Conservation (phyloP, 2,797 vertebrate species). For the Cirrhinus molitorella region DNA sequence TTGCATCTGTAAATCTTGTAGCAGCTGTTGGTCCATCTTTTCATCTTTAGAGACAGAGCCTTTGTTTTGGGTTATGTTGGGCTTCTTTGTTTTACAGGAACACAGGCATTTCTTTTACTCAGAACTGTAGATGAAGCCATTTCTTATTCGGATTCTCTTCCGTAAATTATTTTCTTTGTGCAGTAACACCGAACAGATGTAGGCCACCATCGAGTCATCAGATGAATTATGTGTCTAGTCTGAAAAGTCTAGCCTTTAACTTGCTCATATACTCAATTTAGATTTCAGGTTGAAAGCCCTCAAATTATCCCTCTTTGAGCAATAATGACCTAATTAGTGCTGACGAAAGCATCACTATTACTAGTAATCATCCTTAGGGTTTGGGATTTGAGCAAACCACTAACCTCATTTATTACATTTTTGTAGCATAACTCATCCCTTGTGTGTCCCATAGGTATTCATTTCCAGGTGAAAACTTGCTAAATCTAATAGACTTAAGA, state of each 20-base stretch:
- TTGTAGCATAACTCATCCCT: background rate
- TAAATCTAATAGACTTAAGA: background rate
- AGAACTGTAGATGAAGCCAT: constrained; percentile 15
- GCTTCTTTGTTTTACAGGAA: constrained; percentile 23
- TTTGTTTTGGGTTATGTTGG: constrained; percentile 20
- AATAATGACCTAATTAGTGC: constrained; percentile 30
- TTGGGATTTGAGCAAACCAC: constrained; percentile 6
- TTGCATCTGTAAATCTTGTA: constrained; percentile 5
- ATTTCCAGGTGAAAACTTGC: too few relatives aligned
- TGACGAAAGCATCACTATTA: background rate
- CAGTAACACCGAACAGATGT: constrained; percentile 44
- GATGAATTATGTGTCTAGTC: constrained; percentile 38
- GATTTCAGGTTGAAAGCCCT: constrained; percentile 25
- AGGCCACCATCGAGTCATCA: constrained; percentile 11
- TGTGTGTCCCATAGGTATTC: background rate
- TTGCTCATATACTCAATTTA: constrained; percentile 28
- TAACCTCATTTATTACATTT: background rate
- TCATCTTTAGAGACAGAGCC: background rate
- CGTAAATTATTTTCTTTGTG: constrained; percentile 21
- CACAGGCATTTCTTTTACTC: constrained; percentile 17
- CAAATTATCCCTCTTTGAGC: background rate
- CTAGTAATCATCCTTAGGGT: background rate
- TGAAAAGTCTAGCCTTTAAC: constrained; percentile 23
- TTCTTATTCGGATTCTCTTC: background rate
- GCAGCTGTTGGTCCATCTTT: constrained; percentile 3